Evolutionary conservation across 2,113 vertebrate genomes (phyloP).

Genomic region (Hydrolagus affinis): DNA sequence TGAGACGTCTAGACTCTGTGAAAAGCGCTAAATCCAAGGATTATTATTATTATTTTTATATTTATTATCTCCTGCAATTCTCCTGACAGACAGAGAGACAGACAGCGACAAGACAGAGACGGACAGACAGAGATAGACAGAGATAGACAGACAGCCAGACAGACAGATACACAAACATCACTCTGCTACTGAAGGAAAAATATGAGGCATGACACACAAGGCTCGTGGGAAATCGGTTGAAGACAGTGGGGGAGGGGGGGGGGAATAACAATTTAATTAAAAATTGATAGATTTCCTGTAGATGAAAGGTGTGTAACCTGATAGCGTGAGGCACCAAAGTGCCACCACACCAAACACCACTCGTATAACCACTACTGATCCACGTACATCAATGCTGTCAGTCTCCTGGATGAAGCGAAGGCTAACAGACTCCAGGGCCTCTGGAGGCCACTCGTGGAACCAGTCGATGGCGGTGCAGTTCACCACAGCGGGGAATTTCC

Average conservation of each 20-base stretch:
- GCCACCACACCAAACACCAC: neutral
- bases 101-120: too few species aligned
- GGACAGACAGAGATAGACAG: too few species aligned
- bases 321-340: neutral
- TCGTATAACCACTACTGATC: neutral
- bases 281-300: neutral
- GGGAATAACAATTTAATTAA: neutral
- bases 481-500: slow-evolving; percentile 80
- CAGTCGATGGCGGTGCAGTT: slow-evolving; percentile 75
- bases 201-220: too few species aligned
- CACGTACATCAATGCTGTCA: slow-evolving; percentile 70
- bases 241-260: neutral
- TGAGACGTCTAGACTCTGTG: too few species aligned
- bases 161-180: too few species aligned
- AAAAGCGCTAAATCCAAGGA: too few species aligned
- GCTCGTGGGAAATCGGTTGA: slow-evolving; percentile 26
- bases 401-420: slow-evolving; percentile 70
- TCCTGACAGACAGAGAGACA: too few species aligned
- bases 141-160: too few species aligned
- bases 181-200: too few species aligned
- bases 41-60: too few species aligned
- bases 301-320: neutral
- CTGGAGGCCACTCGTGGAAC: slow-evolving; percentile 88
- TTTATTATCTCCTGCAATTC: too few species aligned
- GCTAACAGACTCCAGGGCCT: slow-evolving; percentile 86